Percentiles rank a stretch among this genome's conserved stretches.
phyloP scores from a whole-genome alignment of 30 jellyfish, hydroid and myxozoan genomes.

The Aurelia aurita complex sp. Pacific region DNA sequence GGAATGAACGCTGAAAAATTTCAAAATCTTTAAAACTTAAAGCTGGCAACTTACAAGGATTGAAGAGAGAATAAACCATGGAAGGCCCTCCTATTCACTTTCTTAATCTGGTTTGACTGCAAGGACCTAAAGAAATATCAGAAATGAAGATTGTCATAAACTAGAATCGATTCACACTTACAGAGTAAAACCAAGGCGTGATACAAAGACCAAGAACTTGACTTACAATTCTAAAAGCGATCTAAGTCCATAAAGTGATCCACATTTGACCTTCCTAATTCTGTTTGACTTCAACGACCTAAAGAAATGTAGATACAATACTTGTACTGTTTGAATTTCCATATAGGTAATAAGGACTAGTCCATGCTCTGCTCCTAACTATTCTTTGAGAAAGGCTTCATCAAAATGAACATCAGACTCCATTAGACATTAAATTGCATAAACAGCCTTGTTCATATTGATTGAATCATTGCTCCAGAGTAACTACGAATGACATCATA shows the following conservation, averaged over 20 bases:
- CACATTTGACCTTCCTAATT: slow-evolving; percentile 53
- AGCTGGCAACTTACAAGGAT: slow-evolving; percentile 39
- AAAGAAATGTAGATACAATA: slow-evolving; percentile 14
- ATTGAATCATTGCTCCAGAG: no score
- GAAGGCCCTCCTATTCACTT: slow-evolving; percentile 54
- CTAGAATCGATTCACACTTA: background rate
- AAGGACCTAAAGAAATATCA: slow-evolving; percentile 44
- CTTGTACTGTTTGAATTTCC: background rate
- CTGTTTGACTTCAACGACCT: slow-evolving; percentile 64
- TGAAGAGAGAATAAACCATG: slow-evolving; percentile 54
- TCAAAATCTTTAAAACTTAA: background rate
- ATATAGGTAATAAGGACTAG: no score
- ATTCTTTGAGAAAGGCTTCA: no score
- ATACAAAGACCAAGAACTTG: background rate
- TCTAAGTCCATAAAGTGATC: slow-evolving; percentile 62
- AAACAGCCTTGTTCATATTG: no score
- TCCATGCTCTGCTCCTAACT: no score
- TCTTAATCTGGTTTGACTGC: slow-evolving; percentile 59
- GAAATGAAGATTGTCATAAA: slow-evolving; percentile 11
- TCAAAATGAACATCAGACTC: no score
- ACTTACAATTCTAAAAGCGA: slow-evolving; percentile 67
- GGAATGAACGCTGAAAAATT: background rate
- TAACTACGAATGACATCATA: no score
- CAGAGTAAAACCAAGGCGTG: background rate
- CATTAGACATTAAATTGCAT: no score